These are phyloP conservation scores for Choloepus hoffmanni DNA, from an alignment of 2,113 vertebrate species.

Conservation along the genomic window DNA sequence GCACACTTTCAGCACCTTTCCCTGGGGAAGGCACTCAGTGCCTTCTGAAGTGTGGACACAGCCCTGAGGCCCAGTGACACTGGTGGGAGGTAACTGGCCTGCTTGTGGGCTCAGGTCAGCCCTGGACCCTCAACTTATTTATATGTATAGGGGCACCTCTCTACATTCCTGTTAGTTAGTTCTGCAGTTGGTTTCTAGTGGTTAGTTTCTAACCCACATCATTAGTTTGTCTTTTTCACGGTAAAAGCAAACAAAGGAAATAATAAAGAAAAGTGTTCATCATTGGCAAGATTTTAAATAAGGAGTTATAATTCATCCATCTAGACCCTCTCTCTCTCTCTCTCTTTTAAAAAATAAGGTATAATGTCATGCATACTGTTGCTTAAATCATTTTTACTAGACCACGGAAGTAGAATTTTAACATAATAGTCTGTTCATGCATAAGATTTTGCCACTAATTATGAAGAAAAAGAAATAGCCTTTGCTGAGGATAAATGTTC, in stretches of 20 bases:
- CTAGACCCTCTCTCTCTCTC: not conserved
- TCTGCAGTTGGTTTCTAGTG: not conserved
- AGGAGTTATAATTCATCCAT: not conserved
- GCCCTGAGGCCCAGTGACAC: accelerated
- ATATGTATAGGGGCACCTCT: accelerated
- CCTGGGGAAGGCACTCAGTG: no score
- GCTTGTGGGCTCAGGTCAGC: not conserved
- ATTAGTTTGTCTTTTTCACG: not conserved
- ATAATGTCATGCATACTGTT: not conserved
- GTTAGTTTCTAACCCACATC: not conserved
- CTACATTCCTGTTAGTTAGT: not conserved
- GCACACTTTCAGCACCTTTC: not conserved
- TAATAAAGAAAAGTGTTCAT: slow-evolving; percentile 42
- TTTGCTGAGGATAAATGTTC: not conserved
- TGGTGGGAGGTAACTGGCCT: not conserved
- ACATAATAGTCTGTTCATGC: not conserved
- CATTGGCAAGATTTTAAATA: slow-evolving; percentile 21
- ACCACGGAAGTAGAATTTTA: not conserved
- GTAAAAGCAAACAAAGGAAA: not conserved
- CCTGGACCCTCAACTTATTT: not conserved
- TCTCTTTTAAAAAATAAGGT: not conserved
- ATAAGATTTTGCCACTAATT: not conserved
- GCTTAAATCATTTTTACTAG: slow-evolving; percentile 28
- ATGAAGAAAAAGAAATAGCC: slow-evolving; percentile 20
- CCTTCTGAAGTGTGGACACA: not conserved